Evolutionary conservation across 2,888 invertebrate genomes (phyloP).

Genomic region (Sarcophaga variegata): DNA sequence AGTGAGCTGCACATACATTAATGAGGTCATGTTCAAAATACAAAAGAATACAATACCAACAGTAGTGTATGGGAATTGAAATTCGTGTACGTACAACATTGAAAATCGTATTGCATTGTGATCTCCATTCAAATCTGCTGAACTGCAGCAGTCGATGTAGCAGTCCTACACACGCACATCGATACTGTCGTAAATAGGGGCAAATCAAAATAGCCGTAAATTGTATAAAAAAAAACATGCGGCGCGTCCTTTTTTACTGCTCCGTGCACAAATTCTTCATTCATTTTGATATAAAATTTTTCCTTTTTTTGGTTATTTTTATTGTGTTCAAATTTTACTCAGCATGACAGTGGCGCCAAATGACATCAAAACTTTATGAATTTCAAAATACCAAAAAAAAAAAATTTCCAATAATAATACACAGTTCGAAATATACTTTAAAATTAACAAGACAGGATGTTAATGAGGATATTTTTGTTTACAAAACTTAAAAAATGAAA

Average conservation of each 20-base stretch:
- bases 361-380: conserved; percentile 70
- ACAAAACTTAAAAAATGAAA: no score
- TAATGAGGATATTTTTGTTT: no score
- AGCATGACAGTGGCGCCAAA: conserved; percentile 69
- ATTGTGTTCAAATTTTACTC: not conserved
- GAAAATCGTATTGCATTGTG: no score
- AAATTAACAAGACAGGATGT: no score
- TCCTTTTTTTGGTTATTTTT: not conserved
- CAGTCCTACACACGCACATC: not conserved
- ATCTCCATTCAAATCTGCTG: no score
- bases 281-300: not conserved
- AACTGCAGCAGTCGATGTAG: no score
- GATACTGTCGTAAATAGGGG: conserved; percentile 30
- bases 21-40: no score
- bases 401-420: not conserved
- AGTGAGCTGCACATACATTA: no score
- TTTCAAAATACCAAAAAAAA: conserved; percentile 20
- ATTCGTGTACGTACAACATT: no score
- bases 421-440: not conserved
- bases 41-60: no score
- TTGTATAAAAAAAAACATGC: conserved; percentile 3
- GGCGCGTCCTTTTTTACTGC: conserved; percentile 34
- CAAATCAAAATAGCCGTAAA: conserved; percentile 36
- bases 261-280: not conserved
- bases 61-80: no score